Evolutionary conservation across 2,797 vertebrate species (phyloP), one percentile per base, ranked within the genome.

Genomic region (Sparidentex hasta): DNA sequence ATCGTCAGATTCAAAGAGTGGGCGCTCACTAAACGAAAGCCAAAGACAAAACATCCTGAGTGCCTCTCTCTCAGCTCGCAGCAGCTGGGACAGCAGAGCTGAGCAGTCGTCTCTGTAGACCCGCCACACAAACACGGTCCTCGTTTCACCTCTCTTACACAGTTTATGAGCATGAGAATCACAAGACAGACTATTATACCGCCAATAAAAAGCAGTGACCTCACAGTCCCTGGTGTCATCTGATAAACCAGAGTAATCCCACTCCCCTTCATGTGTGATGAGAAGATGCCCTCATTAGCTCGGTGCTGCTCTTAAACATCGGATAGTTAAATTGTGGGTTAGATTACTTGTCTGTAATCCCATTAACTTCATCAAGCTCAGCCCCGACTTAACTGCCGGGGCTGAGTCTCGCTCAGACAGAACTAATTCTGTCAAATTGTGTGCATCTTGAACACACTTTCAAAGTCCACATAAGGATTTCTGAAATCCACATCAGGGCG

Each of bases 311-410:
- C 81, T 90, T 82, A 76, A 88, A 90, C 80, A 80, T 87, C 92
- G 76, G 71, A 87, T 87, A 72, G 85, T 86, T 84, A 88, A 92
- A 92, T 88, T 70, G 59, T 25, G 83, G 84, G 86, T 92, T 90
- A 89, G 91, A 72, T 83, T 84, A 69, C 83, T 73, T 81, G 51
- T 78, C 78, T 83, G 71, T 94, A 94, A 95, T 95, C 92, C 91
- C 91, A 92, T 94, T 93, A 93, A 88, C 86, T 85, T 77, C 85
- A 87, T 87, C 90, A 74, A 71, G 82, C 87, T 88, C 86, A 84
- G 84, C 56, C 76, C 57, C 23, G 38, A 74, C 18, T 90, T 89
- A 90, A 88, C 76, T 78, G 71, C 59, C 47, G 67, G 77, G 88
- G 81, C 55, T 29, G 54, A 71, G 44, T 11, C 76, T 88, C 59